Evolutionary conservation across 2,797 vertebrate genomes (phyloP).

Genomic region (Benthosema pterotum): DNA sequence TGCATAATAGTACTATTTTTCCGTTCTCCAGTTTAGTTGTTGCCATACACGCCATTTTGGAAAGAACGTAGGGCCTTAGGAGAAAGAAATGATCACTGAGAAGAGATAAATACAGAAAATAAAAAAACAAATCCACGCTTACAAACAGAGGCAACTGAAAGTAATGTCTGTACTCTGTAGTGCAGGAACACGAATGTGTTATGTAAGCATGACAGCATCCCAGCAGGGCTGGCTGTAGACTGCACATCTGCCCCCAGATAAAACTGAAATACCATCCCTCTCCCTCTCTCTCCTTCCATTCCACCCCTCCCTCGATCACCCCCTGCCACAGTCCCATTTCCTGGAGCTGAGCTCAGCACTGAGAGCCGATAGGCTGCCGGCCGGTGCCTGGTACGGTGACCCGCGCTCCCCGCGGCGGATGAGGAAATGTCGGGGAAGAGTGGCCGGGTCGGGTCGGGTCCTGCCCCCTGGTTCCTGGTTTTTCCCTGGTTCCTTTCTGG

Average conservation of each 20-base stretch:
- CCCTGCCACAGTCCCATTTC: conserved; percentile 45
- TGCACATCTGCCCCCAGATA: conserved; percentile 28
- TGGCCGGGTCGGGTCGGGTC: conserved; percentile 52
- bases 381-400: conserved; percentile 40
- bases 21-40: no score
- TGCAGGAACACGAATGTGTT: conserved; percentile 36
- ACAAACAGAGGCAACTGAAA: no score
- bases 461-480: conserved; percentile 40
- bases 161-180: no score
- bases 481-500: conserved; percentile 42
- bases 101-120: no score
- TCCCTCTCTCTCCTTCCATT: conserved; percentile 20
- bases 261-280: conserved; percentile 35
- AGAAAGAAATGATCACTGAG: no score
- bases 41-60: no score
- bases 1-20: no score
- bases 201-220: conserved; percentile 52
- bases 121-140: no score
- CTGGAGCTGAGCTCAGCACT: conserved; percentile 67
- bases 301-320: conserved; percentile 7
- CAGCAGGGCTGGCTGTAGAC: conserved; percentile 17
- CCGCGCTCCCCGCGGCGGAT: conserved; percentile 62
- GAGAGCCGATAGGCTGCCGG: conserved; percentile 41
- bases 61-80: no score
- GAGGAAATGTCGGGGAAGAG: conserved; percentile 73